These are phyloP conservation scores for Lutraria lutraria DNA, from an alignment of 2,888 invertebrate species.

Conservation along the genomic window DNA sequence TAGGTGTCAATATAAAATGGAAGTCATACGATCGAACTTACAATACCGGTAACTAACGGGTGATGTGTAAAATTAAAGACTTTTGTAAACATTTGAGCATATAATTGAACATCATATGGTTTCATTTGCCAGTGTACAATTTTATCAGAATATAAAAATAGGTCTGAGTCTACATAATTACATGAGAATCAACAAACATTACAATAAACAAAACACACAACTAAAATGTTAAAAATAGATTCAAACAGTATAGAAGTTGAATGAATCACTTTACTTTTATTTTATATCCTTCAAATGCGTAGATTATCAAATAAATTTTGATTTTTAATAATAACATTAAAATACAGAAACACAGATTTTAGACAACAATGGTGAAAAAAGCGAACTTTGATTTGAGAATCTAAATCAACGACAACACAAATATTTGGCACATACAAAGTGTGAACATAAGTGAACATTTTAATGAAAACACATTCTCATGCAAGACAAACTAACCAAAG, in stretches of 20 bases:
- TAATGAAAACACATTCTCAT: neutral
- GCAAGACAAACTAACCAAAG: neutral
- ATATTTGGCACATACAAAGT: neutral
- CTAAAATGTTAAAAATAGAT: too few species aligned
- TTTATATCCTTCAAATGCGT: neutral
- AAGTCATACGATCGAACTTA: neutral
- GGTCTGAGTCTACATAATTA: neutral
- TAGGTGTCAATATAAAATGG: neutral
- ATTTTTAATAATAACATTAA: neutral
- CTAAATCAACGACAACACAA: neutral
- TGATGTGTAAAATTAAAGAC: neutral
- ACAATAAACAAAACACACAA: neutral
- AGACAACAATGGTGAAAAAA: neutral
- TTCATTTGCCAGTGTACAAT: conserved; percentile 10
- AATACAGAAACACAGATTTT: neutral
- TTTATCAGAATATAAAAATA: neutral
- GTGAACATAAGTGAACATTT: neutral
- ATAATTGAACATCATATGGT: neutral
- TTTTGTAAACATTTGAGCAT: neutral
- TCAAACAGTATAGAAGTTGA: too few species aligned
- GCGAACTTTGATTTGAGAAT: too few species aligned
- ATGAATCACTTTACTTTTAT: too few species aligned
- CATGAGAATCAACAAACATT: neutral
- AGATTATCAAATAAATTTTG: neutral
- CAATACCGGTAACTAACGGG: neutral